Base-by-base conservation (phyloP, 2,113 vertebrate species). In the Elaphurus davidianus region DNA sequence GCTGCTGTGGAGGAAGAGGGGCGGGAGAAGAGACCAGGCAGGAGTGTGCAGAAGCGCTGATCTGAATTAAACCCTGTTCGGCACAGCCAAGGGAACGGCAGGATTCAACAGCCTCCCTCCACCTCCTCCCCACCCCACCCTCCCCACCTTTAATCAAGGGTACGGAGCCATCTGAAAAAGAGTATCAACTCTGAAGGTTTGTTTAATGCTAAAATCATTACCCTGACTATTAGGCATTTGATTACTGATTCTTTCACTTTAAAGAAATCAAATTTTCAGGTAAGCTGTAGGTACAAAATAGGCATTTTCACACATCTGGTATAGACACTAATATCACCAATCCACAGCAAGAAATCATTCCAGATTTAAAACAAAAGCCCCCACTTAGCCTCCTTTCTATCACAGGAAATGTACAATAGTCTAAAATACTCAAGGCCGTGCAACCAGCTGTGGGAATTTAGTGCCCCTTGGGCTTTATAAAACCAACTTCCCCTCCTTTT, bases 251-350 rank as follows among this genome's bases (percentile, higher is more conserved):
- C 21, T 76, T 52, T 59, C 17, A 84, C 64, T 76, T 84, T 96
- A 97, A 94, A 96, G 43, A 94, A 96, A 84, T 52, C 30, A 64
- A 62, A 60, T 28, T 21, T 81, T 93, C 86, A 83, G 60, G 15
- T 88, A 33, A 83, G 16, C 15, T 88, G 1, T 86, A 54, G 45
- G 88, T 17, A 13, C 16, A 64, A 95, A 97, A 83, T 76, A 91
- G 82, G n/a, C 62, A 14, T 12, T 83, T n/a, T 81, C 40, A 1
- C 7, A 79, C n/a, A 83, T 64, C 25, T 86, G 23, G 2, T 50
- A 79, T 62, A 71, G 90, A 96, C 23, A 55, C 27, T 64, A 79
- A 40, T 81, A 60, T 52, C 36, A 50, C 47, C 27, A 91, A 59
- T 50, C 6, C 86, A 92, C 30, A 71, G 27, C 1, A 71, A 81